These are phyloP conservation scores for Callipepla californica DNA, from an alignment of 2,113 vertebrate species.

Conservation along the genomic window DNA sequence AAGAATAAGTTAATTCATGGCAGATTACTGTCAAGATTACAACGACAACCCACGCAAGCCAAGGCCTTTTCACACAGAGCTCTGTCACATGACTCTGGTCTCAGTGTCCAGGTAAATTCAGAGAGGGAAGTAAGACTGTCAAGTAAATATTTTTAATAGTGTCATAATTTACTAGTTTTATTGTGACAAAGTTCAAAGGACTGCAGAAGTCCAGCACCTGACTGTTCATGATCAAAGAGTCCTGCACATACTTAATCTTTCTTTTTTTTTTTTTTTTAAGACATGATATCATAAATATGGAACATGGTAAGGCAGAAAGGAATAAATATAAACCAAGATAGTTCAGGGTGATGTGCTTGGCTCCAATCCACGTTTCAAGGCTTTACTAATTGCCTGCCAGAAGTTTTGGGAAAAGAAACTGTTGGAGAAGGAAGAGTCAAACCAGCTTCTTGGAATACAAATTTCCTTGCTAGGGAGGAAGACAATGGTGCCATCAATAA, in stretches of 20 bases:
- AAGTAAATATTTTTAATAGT: not conserved
- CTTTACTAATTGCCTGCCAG: not conserved
- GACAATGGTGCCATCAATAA: not conserved
- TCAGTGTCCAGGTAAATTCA: not conserved
- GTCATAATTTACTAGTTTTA: not conserved
- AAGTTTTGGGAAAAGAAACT: not conserved
- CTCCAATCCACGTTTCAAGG: not conserved
- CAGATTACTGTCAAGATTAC: not conserved
- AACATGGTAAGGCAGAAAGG: not conserved
- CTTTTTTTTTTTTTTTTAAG: not conserved
- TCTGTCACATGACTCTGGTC: not conserved
- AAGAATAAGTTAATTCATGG: not conserved
- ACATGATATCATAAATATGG: not conserved
- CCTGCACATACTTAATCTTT: not conserved
- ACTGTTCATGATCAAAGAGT: not conserved
- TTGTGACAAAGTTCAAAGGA: not conserved
- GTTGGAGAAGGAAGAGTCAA: not conserved
- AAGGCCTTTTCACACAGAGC: not conserved
- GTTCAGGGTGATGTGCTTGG: not conserved
- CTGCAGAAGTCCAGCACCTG: not conserved
- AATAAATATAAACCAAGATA: not conserved
- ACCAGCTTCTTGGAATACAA: not conserved
- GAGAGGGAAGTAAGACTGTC: not conserved
- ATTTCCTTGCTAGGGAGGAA: not conserved
- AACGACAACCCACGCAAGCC: fast-evolving